Percentiles rank a stretch among this genome's conserved stretches.
Conservation (phyloP, 2,888 invertebrate genomes). For the Rutpela maculata region DNA sequence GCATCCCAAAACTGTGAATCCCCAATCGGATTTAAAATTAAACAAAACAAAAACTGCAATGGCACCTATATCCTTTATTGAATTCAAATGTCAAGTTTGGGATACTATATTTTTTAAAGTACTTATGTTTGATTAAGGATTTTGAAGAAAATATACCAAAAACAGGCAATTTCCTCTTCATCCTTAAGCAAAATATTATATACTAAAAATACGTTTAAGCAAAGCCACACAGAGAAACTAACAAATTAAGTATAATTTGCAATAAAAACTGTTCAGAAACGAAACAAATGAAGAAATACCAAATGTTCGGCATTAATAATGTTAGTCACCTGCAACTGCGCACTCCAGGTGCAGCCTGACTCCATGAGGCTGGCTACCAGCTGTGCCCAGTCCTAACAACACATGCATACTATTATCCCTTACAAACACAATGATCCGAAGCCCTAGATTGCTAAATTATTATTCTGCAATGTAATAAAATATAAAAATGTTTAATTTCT, state of each 20-base stretch:
- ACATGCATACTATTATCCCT: slow-evolving; percentile 53
- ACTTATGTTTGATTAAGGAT: slow-evolving; percentile 13
- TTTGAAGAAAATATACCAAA: neutral
- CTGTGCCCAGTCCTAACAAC: slow-evolving; percentile 87
- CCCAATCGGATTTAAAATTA: neutral
- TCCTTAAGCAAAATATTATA: slow-evolving; percentile 17
- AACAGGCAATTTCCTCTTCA: neutral
- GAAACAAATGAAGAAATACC: slow-evolving; percentile 55
- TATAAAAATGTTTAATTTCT: neutral
- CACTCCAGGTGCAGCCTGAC: slow-evolving; percentile 88
- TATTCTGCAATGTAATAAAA: slow-evolving; percentile 7
- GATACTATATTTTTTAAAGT: neutral
- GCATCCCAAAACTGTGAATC: slow-evolving; percentile 40
- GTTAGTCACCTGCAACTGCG: slow-evolving; percentile 83
- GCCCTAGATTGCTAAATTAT: slow-evolving; percentile 35
- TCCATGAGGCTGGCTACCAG: slow-evolving; percentile 90
- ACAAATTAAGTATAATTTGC: slow-evolving; percentile 41
- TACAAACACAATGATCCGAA: slow-evolving; percentile 38
- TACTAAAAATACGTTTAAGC: slow-evolving; percentile 21
- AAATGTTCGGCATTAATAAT: slow-evolving; percentile 59
- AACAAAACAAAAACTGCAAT: neutral
- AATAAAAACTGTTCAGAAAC: slow-evolving; percentile 45
- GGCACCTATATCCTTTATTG: neutral
- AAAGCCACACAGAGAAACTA: slow-evolving; percentile 47
- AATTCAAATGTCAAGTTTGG: neutral